Conservation (phyloP, 1,140 invertebrate species). For the Cydia strobilella region DNA sequence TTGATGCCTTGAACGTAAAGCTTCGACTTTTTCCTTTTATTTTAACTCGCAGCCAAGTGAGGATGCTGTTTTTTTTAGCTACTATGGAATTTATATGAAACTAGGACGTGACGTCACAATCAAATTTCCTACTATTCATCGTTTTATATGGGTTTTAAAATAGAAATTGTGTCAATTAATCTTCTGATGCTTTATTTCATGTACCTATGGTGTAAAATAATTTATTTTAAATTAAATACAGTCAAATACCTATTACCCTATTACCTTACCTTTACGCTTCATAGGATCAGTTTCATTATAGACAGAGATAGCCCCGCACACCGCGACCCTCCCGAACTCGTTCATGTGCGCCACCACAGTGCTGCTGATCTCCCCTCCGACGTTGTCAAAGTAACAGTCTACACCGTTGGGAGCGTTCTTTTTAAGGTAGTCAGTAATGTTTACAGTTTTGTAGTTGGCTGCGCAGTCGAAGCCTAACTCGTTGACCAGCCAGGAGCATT, state of each 20-base stretch:
- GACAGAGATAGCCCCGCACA: slow-evolving; percentile 83
- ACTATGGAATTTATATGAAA: background rate
- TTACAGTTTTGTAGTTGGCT: slow-evolving; percentile 86
- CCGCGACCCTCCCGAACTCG: slow-evolving; percentile 79
- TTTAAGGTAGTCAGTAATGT: slow-evolving; percentile 80
- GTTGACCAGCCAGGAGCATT: slow-evolving; percentile 84
- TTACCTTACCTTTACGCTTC: slow-evolving; percentile 67
- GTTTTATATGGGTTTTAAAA: no score
- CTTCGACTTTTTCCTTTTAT: no score
- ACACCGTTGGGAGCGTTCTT: slow-evolving; percentile 83
- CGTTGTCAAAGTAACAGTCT: slow-evolving; percentile 88
- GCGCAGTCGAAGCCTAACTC: slow-evolving; percentile 85
- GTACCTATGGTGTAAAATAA: no score
- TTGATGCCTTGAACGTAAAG: slow-evolving; percentile 49
- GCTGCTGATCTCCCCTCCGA: slow-evolving; percentile 83
- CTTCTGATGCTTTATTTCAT: no score
- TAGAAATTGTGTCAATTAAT: no score
- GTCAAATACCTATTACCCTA: no score
- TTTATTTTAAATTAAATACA: no score
- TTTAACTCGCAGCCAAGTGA: no score
- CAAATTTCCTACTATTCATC: no score
- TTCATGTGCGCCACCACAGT: slow-evolving; percentile 82
- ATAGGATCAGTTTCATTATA: slow-evolving; percentile 76
- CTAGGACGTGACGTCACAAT: no score
- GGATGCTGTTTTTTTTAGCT: no score